Evolutionary conservation across 2,797 vertebrate genomes (phyloP).

Genomic region (Pangasius mekongensis): DNA sequence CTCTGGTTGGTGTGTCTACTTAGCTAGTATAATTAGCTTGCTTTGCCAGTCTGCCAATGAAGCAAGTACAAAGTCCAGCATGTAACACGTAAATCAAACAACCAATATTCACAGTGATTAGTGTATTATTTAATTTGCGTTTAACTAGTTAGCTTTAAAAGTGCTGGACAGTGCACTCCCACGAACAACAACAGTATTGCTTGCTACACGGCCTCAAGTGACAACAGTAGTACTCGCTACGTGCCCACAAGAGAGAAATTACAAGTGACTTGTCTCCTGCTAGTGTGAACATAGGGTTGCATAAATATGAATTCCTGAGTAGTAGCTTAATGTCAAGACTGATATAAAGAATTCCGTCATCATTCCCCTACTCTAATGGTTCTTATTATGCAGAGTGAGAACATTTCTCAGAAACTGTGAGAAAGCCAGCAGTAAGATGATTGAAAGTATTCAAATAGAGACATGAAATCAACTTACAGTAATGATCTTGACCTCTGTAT

Average conservation of each 20-base stretch:
- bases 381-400: background rate
- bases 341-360: background rate
- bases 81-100: background rate
- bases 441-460: background rate
- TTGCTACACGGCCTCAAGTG: background rate
- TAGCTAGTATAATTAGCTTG: background rate
- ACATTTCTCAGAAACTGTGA: background rate
- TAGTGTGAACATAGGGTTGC: background rate
- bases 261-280: background rate
- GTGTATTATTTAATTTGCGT: background rate
- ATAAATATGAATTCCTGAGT: background rate
- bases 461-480: background rate
- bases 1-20: background rate
- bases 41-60: background rate
- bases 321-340: background rate
- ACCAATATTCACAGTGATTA: background rate
- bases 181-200: background rate
- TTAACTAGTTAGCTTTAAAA: background rate
- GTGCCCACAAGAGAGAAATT: background rate
- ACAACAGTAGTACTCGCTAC: background rate
- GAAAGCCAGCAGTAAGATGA: background rate
- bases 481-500: background rate
- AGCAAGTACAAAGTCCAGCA: background rate
- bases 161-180: background rate
- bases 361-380: background rate